Percentiles rank a stretch among this genome's conserved stretches.
Conservation (phyloP, 2,797 vertebrate species). For the Champsocephalus esox region DNA sequence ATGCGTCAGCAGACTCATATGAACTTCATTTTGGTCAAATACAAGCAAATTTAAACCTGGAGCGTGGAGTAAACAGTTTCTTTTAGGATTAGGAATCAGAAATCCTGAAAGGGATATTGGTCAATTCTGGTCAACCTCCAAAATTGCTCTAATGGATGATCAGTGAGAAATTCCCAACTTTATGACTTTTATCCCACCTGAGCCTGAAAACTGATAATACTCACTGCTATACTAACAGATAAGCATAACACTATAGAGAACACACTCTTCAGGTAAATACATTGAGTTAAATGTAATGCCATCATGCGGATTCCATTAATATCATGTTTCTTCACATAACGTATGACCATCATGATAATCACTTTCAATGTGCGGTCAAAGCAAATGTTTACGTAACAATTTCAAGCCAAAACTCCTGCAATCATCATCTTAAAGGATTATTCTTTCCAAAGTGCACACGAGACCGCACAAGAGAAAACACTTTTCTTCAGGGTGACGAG, state of each 20-base stretch:
- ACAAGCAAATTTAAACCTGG: not conserved
- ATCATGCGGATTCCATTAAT: not conserved
- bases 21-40: not conserved
- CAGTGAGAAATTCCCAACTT: too few species aligned
- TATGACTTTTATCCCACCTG: too few species aligned
- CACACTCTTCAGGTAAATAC: too few species aligned
- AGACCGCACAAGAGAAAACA: slow-evolving; percentile 4
- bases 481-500: not conserved
- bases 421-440: slow-evolving; percentile 28
- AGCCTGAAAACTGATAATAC: too few species aligned
- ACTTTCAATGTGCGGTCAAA: slow-evolving; percentile 1
- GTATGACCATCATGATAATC: slow-evolving; percentile 5
- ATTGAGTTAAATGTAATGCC: not conserved
- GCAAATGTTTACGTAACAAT: slow-evolving; percentile 41
- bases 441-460: slow-evolving; percentile 6
- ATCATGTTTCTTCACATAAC: not conserved
- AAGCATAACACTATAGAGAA: too few species aligned
- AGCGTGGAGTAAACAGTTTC: too few species aligned
- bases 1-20: not conserved
- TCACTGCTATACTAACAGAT: too few species aligned
- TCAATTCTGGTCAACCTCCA: too few species aligned
- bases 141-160: too few species aligned
- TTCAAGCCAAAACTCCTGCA: slow-evolving; percentile 46
- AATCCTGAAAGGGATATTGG: too few species aligned
- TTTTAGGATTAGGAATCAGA: too few species aligned